Evolutionary conservation across 2,113 vertebrate species (phyloP).

Genomic region (Balaeniceps rex): DNA sequence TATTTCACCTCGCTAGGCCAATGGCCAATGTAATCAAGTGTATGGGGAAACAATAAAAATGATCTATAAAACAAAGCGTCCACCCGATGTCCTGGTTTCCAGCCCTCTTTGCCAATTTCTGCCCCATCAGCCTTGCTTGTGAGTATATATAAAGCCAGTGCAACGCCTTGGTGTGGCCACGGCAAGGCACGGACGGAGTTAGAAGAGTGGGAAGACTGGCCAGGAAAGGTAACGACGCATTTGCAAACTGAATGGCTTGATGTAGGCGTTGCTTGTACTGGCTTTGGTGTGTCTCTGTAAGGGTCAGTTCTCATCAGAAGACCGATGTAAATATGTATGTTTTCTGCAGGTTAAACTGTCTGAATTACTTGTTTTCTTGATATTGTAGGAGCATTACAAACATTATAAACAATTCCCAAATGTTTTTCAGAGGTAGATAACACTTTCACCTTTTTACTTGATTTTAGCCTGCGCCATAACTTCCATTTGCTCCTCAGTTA

Average conservation of each 20-base stretch:
- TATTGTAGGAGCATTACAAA: background rate
- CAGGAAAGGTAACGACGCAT: constrained; percentile 12
- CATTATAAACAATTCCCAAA: background rate
- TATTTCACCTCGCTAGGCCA: background rate
- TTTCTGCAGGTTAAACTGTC: background rate
- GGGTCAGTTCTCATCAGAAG: background rate
- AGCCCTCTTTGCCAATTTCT: background rate
- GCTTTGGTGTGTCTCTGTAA: background rate
- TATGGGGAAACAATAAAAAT: background rate
- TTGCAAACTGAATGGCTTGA: background rate
- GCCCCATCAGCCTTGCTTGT: background rate
- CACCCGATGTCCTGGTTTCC: background rate
- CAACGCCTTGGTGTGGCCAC: background rate
- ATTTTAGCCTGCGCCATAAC: background rate
- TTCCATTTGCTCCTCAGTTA: background rate
- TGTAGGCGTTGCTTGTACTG: background rate
- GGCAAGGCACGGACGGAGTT: accelerated
- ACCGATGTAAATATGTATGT: background rate
- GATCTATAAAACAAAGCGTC: background rate
- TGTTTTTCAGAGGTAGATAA: background rate
- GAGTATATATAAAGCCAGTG: background rate
- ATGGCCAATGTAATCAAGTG: background rate
- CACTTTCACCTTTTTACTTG: background rate
- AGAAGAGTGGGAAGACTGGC: background rate
- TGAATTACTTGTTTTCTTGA: background rate